Evolutionary conservation across 2,888 invertebrate genomes (phyloP).

Genomic region (Himalopsyche tibetana): DNA sequence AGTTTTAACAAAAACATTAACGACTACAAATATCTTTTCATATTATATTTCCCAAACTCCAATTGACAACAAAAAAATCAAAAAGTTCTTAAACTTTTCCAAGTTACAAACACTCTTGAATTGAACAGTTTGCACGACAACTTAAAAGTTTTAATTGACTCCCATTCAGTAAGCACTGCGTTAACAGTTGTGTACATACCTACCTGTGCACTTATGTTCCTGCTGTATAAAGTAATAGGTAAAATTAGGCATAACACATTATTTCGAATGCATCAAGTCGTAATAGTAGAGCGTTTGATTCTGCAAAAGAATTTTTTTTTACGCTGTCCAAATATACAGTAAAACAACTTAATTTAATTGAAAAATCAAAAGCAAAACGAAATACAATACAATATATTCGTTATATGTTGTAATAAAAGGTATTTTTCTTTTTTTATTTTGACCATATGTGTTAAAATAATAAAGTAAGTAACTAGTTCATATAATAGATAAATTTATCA

Average conservation of each 20-base stretch:
- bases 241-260: conserved; percentile 35
- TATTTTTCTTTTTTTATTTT: too few relatives aligned
- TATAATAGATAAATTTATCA: too few relatives aligned
- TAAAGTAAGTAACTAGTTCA: too few relatives aligned
- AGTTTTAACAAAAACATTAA: neutral
- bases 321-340: too few relatives aligned
- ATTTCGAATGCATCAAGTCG: too few relatives aligned
- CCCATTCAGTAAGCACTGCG: conserved; percentile 52
- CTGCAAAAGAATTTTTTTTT: too few relatives aligned
- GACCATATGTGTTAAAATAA: too few relatives aligned
- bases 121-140: neutral
- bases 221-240: conserved; percentile 44
- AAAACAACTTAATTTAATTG: too few relatives aligned
- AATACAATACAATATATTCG: too few relatives aligned
- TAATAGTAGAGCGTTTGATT: too few relatives aligned
- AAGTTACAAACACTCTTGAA: conserved; percentile 20
- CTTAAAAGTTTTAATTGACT: conserved; percentile 56
- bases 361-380: too few relatives aligned
- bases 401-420: too few relatives aligned
- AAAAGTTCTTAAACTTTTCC: neutral
- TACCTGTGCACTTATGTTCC: neutral
- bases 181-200: neutral
- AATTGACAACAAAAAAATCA: neutral
- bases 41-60: neutral
- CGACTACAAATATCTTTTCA: neutral